Evolutionary conservation across 1,140 invertebrate genomes (phyloP).

Genomic region (Psix sp.): DNA sequence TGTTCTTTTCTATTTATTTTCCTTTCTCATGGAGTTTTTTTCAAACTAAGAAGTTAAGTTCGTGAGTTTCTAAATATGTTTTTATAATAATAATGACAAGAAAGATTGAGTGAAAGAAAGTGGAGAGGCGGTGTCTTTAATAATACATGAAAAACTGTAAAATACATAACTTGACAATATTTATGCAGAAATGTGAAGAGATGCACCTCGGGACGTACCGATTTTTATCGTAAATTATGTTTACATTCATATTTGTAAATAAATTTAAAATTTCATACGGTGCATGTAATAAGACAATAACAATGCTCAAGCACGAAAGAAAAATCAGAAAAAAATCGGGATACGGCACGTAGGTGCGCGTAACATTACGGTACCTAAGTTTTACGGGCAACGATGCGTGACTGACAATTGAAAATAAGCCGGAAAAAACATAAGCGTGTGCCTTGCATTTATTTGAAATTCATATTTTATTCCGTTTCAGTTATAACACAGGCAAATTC

Average conservation of each 20-base stretch:
- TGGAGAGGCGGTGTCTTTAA: slow-evolving; percentile 13
- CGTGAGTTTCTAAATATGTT: background rate
- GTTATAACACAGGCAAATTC: too few species aligned
- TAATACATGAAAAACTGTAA: slow-evolving; percentile 44
- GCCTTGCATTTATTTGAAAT: slow-evolving; percentile 10
- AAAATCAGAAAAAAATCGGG: slow-evolving; percentile 54
- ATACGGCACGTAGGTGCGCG: slow-evolving; percentile 52
- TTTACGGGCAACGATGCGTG: slow-evolving; percentile 55
- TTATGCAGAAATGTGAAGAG: slow-evolving; percentile 12
- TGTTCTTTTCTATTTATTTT: too few species aligned
- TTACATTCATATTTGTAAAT: slow-evolving; percentile 44
- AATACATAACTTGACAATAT: slow-evolving; percentile 15
- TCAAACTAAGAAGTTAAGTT: too few species aligned
- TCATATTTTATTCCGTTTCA: slow-evolving; percentile 9
- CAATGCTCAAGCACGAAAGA: slow-evolving; percentile 49
- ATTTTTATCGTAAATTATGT: slow-evolving; percentile 45
- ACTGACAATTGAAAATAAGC: slow-evolving; percentile 55
- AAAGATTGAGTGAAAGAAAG: slow-evolving; percentile 13
- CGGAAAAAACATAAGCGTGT: slow-evolving; percentile 26
- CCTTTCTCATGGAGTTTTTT: too few species aligned
- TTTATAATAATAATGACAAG: background rate
- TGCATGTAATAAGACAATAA: slow-evolving; percentile 43
- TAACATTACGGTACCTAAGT: slow-evolving; percentile 55
- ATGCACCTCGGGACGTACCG: slow-evolving; percentile 12
- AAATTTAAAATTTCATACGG: slow-evolving; percentile 24